phyloP scores from a whole-genome alignment of 2,797 vertebrate species.

The Lepus oiostolus region DNA sequence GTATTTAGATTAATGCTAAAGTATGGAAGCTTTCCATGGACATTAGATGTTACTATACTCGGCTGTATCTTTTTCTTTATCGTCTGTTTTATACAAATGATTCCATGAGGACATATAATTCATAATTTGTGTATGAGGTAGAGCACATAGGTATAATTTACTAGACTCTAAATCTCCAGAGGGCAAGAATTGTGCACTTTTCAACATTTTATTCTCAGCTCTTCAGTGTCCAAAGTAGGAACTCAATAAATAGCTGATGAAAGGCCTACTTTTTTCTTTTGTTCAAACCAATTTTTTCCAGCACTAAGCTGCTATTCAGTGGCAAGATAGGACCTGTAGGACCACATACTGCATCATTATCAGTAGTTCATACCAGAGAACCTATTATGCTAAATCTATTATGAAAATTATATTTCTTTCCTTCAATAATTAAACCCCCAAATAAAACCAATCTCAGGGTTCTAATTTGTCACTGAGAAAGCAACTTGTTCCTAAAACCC shows the following conservation, averaged over 20 bases:
- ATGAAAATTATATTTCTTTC: neutral
- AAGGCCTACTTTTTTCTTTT: neutral
- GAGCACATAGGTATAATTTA: neutral
- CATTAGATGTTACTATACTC: neutral
- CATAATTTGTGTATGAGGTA: neutral
- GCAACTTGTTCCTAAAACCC: neutral
- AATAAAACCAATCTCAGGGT: neutral
- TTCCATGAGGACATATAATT: neutral
- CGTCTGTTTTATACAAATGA: neutral
- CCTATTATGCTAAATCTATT: neutral
- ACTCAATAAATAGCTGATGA: neutral
- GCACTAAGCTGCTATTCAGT: neutral
- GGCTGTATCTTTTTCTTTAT: neutral
- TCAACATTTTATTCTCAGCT: neutral
- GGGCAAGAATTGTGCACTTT: neutral
- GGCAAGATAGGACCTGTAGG: neutral
- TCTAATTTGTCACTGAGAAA: slow-evolving; percentile 31
- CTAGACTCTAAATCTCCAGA: neutral
- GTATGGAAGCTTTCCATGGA: neutral
- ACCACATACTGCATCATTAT: neutral
- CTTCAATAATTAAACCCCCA: neutral
- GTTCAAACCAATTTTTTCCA: neutral
- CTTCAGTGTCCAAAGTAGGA: neutral
- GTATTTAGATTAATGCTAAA: neutral
- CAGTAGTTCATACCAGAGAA: neutral